phyloP scores from a whole-genome alignment of 2,888 invertebrate species.

The Chironomus riparius region DNA sequence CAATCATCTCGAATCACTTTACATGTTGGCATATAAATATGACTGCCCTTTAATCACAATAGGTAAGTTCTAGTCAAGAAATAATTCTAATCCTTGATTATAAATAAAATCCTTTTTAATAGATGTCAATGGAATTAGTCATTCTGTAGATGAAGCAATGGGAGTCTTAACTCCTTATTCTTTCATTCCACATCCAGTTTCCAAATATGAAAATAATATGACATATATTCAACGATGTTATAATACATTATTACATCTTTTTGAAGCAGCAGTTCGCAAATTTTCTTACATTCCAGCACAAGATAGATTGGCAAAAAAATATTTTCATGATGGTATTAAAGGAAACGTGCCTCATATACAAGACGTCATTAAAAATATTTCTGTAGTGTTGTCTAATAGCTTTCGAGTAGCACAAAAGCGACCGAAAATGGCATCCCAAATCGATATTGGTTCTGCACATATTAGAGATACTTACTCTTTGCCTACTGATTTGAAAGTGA shows the following conservation, averaged over 20 bases:
- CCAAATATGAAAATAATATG: slow-evolving; percentile 41
- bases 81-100: too few species aligned
- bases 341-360: background rate
- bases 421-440: slow-evolving; percentile 9
- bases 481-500: slow-evolving; percentile 34
- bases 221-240: slow-evolving; percentile 38
- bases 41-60: slow-evolving; percentile 41
- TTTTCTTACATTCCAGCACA: slow-evolving; percentile 39
- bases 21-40: slow-evolving; percentile 42
- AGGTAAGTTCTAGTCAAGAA: background rate
- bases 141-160: slow-evolving; percentile 42
- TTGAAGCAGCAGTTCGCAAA: slow-evolving; percentile 36
- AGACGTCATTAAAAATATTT: slow-evolving; percentile 1
- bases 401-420: background rate
- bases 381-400: background rate
- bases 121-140: slow-evolving; percentile 30
- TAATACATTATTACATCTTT: slow-evolving; percentile 38
- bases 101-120: background rate
- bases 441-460: slow-evolving; percentile 20
- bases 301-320: slow-evolving; percentile 38
- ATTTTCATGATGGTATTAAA: slow-evolving; percentile 32
- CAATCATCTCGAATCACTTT: slow-evolving; percentile 43
- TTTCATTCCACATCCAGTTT: slow-evolving; percentile 35
- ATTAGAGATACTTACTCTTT: background rate
- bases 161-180: slow-evolving; percentile 40